Conservation (phyloP, 2,888 invertebrate genomes). For the Gnatocerus cornutus region DNA sequence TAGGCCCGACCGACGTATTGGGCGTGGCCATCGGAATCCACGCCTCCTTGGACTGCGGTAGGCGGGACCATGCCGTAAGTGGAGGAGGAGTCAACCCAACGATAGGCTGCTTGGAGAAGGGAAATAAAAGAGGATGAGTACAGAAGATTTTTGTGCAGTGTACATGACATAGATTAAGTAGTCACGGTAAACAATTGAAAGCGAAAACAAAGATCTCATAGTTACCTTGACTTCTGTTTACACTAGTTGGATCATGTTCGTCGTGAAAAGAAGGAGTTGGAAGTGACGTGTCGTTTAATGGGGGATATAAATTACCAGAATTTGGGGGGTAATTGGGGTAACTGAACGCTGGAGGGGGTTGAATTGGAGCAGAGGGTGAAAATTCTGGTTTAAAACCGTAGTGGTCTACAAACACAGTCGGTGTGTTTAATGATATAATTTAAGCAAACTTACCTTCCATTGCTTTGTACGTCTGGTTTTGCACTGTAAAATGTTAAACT, state of each 20-base stretch:
- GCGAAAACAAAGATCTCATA: no score
- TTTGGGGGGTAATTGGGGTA: slow-evolving; percentile 32
- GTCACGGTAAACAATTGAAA: no score
- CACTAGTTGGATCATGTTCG: neutral
- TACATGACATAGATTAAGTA: no score
- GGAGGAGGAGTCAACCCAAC: slow-evolving; percentile 69
- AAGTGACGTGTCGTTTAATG: neutral
- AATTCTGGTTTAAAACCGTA: slow-evolving; percentile 53
- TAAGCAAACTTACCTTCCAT: slow-evolving; percentile 19
- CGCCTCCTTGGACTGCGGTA: slow-evolving; percentile 76
- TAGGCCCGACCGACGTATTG: slow-evolving; percentile 83
- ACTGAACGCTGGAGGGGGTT: slow-evolving; percentile 18
- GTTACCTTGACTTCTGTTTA: slow-evolving; percentile 8
- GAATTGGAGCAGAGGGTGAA: slow-evolving; percentile 41
- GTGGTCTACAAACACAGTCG: slow-evolving; percentile 31
- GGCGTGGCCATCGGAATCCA: slow-evolving; percentile 79
- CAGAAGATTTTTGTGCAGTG: neutral
- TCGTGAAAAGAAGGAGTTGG: neutral
- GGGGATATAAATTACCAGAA: neutral
- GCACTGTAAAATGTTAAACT: slow-evolving; percentile 13
- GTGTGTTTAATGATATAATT: neutral
- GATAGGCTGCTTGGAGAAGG: slow-evolving; percentile 59
- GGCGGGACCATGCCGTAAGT: slow-evolving; percentile 72
- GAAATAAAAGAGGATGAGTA: neutral
- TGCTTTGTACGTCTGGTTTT: neutral